Conservation (phyloP, 2,888 invertebrate genomes). For the Andrena bucephala region DNA sequence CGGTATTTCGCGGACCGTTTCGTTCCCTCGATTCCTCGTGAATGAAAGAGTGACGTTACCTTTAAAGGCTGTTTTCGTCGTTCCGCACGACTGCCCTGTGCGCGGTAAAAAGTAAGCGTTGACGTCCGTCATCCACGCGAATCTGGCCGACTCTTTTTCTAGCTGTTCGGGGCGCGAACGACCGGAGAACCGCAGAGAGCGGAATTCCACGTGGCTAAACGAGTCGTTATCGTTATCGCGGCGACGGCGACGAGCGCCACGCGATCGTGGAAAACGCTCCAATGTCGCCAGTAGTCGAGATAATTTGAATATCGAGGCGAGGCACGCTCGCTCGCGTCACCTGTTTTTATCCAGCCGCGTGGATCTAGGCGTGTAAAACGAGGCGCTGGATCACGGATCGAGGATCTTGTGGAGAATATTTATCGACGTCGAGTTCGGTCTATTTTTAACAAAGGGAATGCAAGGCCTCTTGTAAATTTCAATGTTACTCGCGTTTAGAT, state of each 20-base stretch:
- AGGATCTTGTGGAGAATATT: constrained; percentile 26
- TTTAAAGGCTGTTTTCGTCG: constrained; percentile 61
- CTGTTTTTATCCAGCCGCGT: constrained; percentile 34
- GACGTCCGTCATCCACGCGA: not conserved
- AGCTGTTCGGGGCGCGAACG: not conserved
- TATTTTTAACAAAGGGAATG: constrained; percentile 43
- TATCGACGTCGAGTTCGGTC: constrained; percentile 25
- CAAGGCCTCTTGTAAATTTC: constrained; percentile 19
- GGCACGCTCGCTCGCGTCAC: constrained; percentile 37
- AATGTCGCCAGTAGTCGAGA: constrained; percentile 20
- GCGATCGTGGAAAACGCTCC: constrained; percentile 26
- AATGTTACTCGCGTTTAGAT: constrained; percentile 19
- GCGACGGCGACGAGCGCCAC: constrained; percentile 8
- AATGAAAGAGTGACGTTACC: constrained; percentile 20
- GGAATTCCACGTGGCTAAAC: not conserved
- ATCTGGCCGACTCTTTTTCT: constrained; percentile 29
- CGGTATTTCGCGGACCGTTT: constrained; percentile 14
- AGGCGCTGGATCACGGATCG: constrained; percentile 1
- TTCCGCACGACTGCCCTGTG: constrained; percentile 35
- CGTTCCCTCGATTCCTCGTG: not conserved
- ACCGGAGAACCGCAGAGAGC: not conserved
- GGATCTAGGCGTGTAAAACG: constrained; percentile 41
- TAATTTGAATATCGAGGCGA: constrained; percentile 48
- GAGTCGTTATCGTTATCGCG: constrained; percentile 45
- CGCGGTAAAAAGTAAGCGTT: constrained; percentile 3